Base-by-base conservation (phyloP, 1,140 invertebrate species). In the Melanaphis sacchari region DNA sequence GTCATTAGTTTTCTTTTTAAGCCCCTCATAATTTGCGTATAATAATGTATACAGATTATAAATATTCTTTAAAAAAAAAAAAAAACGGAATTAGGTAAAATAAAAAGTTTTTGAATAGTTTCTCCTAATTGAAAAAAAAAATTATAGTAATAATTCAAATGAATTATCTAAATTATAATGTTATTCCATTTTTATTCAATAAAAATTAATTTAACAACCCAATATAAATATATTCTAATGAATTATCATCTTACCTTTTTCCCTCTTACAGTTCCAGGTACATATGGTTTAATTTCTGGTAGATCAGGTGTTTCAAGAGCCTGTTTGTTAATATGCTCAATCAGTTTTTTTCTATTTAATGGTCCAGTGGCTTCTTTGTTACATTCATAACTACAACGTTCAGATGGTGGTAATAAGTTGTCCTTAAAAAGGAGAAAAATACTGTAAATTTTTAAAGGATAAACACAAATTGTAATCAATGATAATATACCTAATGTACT, bases 321-420 rank as follows among this genome's bases (percentile, higher is more conserved):
- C 95, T 99, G 98, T 95, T 99, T 99, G 95, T 99, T 99, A 94
- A 99, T 98, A 96, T 99, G 99, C 95, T 99, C 98, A 94, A 99
- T 98, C 85, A 99, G 96, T 95, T 99, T 98, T 96, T 99, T 99
- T 49, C 99, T 96, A 96, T 99, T 98, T 94, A 99, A 96, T 18
- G 99, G 99, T 88, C 99, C 99, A 40, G 99, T 99, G 8, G 99
- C 97, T 94, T 97, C 96, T 96, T 99, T 99, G 94, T 97, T 97
- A 95, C 99, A 99, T 95, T 99, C 98, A 95, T 99, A 98, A 95
- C 98, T 98, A 95, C 97, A 99, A 94, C 99, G 97, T 96, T 99
- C 98, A 93, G 97, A 97, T 81, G 99, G 98, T 93, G 99, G 99
- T 95, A 99, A 96, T 95, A 99, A 97, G 94, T 97, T 97, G 96